Percentiles rank a stretch among this genome's conserved stretches.
These are phyloP conservation scores for Cheilinus undulatus DNA, from an alignment of 2,113 vertebrate genomes.

Conservation along the genomic window DNA sequence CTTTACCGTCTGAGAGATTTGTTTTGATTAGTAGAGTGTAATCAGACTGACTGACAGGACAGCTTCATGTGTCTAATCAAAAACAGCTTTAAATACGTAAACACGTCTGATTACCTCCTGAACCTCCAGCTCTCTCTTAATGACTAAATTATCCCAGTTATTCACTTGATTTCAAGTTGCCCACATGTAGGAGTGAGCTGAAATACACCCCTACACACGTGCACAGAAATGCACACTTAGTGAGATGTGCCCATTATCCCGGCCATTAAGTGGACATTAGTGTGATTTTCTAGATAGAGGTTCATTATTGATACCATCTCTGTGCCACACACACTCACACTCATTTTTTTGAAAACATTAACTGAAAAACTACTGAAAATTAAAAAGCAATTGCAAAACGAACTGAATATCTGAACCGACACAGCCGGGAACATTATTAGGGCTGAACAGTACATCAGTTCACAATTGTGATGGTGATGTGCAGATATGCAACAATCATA, in stretches of 20 bases:
- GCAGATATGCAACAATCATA: no score
- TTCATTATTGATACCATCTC: constrained; percentile 51
- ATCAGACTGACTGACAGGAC: constrained; percentile 39
- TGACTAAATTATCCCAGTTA: constrained; percentile 60
- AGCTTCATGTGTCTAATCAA: constrained; percentile 24
- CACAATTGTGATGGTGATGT: no score
- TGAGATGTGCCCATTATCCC: constrained; percentile 62
- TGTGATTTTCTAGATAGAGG: constrained; percentile 60
- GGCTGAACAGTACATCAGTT: no score
- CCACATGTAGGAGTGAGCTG: background rate
- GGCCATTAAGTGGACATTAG: constrained; percentile 29
- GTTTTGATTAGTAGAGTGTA: constrained; percentile 21
- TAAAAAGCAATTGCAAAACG: no score
- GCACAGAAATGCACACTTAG: constrained; percentile 10
- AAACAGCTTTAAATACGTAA: constrained; percentile 56
- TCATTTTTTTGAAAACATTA: constrained; percentile 21
- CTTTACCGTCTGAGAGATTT: constrained; percentile 13
- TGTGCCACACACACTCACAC: constrained; percentile 25
- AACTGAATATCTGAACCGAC: no score
- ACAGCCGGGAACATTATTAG: no score
- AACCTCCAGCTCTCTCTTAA: constrained; percentile 36
- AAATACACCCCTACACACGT: constrained; percentile 15
- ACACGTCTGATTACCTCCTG: constrained; percentile 52
- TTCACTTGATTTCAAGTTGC: constrained; percentile 43
- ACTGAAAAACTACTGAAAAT: background rate